phyloP scores from a whole-genome alignment of 64 coral and sea anemone species.

The Stylophora pistillata region DNA sequence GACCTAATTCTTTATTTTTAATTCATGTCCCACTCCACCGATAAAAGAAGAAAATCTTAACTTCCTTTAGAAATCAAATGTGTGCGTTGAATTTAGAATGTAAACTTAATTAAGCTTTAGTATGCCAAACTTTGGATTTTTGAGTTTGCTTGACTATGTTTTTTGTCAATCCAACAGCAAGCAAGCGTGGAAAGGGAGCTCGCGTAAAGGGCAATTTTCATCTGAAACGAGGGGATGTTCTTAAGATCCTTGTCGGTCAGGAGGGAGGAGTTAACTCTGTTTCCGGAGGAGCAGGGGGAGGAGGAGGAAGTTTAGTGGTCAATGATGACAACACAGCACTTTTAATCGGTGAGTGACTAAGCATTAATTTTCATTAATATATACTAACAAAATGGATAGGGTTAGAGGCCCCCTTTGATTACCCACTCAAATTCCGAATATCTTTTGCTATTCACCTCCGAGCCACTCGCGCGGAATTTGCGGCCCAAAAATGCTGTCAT shows the following conservation, averaged over 20 bases:
- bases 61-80: neutral
- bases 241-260: conserved; percentile 84
- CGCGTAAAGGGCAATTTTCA: conserved; percentile 84
- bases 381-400: neutral
- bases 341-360: conserved; percentile 61
- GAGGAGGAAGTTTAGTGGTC: conserved; percentile 78
- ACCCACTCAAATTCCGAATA: too few species aligned
- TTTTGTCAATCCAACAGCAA: conserved; percentile 1
- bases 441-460: too few species aligned
- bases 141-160: neutral
- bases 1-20: too few species aligned
- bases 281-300: conserved; percentile 91
- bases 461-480: too few species aligned
- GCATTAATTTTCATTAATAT: neutral
- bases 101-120: too few species aligned
- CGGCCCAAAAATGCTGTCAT: too few species aligned
- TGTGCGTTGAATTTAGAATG: too few species aligned
- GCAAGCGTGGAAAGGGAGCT: conserved; percentile 73
- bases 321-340: conserved; percentile 70
- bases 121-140: too few species aligned
- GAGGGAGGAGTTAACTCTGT: conserved; percentile 77
- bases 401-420: too few species aligned
- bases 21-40: too few species aligned
- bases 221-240: conserved; percentile 71
- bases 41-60: neutral